phyloP scores from a whole-genome alignment of 2,113 vertebrate species.

The Etheostoma cragini region DNA sequence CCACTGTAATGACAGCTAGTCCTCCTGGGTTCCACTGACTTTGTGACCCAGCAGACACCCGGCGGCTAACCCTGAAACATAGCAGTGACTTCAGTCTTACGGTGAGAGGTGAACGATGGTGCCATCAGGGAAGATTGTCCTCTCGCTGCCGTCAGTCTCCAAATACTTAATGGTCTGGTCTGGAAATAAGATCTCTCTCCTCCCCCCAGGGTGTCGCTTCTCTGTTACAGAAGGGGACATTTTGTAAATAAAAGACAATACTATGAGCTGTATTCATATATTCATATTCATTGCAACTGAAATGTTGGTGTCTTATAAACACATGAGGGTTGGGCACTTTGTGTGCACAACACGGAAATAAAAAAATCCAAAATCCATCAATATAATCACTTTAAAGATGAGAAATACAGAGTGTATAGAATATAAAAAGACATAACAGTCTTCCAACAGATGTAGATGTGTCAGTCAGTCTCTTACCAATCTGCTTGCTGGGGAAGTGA shows the following conservation, averaged over 20 bases:
- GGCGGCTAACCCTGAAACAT: not conserved
- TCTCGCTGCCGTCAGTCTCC: conserved; percentile 72
- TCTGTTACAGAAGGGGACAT: conserved; percentile 71
- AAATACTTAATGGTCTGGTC: conserved; percentile 81
- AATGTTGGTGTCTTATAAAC: too few species aligned
- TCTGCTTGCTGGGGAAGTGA: conserved; percentile 82
- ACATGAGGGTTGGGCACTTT: too few species aligned
- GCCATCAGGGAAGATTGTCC: conserved; percentile 84
- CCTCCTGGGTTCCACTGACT: not conserved
- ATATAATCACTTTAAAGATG: not conserved
- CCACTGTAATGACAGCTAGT: conserved; percentile 12
- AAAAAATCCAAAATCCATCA: not conserved
- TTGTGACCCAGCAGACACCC: conserved; percentile 4
- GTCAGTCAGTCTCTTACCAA: conserved; percentile 67
- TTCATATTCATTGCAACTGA: too few species aligned
- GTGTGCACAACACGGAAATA: too few species aligned
- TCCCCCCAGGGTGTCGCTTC: conserved; percentile 82
- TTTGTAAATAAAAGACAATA: not conserved
- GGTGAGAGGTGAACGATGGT: conserved; percentile 81
- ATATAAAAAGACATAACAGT: too few species aligned
- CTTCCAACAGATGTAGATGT: not conserved
- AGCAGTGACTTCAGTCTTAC: conserved; percentile 63
- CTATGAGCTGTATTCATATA: not conserved
- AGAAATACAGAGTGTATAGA: not conserved
- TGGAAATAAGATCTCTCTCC: conserved; percentile 84